These are phyloP conservation scores for Puma concolor DNA, from an alignment of 2,113 vertebrate species.

Conservation along the genomic window DNA sequence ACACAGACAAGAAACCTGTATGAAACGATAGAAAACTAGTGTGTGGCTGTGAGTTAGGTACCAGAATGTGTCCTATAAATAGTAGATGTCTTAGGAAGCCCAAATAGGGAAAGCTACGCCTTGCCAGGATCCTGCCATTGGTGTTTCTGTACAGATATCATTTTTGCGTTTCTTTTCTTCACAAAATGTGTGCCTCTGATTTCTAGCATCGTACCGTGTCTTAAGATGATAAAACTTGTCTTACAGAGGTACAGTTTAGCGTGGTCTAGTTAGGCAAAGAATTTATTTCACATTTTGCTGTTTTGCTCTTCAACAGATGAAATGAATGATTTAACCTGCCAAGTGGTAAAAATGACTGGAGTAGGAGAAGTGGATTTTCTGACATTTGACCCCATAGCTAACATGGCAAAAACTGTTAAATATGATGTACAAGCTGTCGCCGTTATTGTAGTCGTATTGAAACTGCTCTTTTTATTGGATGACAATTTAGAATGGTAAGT, in stretches of 20 bases:
- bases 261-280: background rate
- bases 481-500: constrained; percentile 93
- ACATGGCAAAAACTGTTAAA: constrained; percentile 80
- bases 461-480: constrained; percentile 92
- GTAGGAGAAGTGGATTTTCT: constrained; percentile 83
- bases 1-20: background rate
- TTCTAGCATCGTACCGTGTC: background rate
- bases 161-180: background rate
- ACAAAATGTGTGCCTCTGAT: background rate
- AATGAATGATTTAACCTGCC: constrained; percentile 89
- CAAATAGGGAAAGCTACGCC: background rate
- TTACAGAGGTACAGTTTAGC: background rate
- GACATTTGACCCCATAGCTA: constrained; percentile 85
- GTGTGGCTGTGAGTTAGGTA: background rate
- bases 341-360: constrained; percentile 85
- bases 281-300: constrained; percentile 51
- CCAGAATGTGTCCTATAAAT: background rate
- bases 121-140: background rate
- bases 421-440: constrained; percentile 92
- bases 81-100: background rate
- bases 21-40: background rate
- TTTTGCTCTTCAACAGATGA: constrained; percentile 85
- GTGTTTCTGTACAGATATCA: background rate
- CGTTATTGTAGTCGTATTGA: constrained; percentile 91
- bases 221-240: background rate